Conservation (phyloP, 2,797 vertebrate species). For the Threskiornis aethiopicus region DNA sequence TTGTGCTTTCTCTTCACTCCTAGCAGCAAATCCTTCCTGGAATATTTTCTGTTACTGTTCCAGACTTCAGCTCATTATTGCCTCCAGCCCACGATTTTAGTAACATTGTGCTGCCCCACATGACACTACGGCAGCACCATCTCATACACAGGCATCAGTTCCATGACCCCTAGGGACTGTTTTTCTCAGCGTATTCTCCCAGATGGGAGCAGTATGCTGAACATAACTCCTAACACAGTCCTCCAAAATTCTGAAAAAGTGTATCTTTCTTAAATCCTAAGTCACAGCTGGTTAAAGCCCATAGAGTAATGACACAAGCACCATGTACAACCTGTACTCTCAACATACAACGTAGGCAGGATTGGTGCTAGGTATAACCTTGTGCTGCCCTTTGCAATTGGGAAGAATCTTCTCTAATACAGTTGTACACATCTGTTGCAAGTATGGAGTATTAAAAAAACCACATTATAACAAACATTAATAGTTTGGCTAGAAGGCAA, state of each 20-base stretch:
- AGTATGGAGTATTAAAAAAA: neutral
- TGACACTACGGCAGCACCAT: neutral
- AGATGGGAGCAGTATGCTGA: neutral
- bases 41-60: neutral
- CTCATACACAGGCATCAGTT: rapidly evolving
- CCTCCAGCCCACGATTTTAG: neutral
- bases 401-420: neutral
- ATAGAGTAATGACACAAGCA: rapidly evolving
- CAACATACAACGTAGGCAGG: neutral
- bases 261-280: rapidly evolving
- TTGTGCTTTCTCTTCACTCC: neutral
- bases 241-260: neutral
- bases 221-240: neutral
- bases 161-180: rapidly evolving
- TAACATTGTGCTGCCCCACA: rapidly evolving
- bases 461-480: neutral
- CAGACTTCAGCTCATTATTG: neutral
- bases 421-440: neutral
- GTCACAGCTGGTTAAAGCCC: rapidly evolving
- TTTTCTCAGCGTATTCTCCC: rapidly evolving
- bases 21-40: neutral
- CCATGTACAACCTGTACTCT: rapidly evolving
- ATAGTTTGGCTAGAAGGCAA: neutral
- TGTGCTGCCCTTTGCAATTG: neutral
- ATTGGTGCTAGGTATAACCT: neutral